Evolutionary conservation across 2,888 invertebrate species (phyloP).

Genomic region (Pinctada fucata): DNA sequence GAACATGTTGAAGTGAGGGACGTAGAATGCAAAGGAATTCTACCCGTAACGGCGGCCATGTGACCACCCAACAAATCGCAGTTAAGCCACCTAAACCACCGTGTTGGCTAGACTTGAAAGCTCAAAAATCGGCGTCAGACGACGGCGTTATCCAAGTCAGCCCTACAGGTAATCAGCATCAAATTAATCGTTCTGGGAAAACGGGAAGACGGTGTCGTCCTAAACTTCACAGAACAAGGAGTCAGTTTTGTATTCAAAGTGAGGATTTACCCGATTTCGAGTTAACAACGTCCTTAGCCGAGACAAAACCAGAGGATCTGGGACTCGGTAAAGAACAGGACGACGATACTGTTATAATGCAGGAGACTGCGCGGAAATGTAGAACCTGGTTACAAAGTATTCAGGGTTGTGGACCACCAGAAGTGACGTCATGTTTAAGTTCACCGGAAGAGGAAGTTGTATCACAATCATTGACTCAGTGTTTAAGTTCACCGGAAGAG

Average conservation of each 20-base stretch:
- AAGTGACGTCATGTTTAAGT: constrained; percentile 58
- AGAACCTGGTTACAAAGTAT: constrained; percentile 70
- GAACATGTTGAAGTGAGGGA: neutral
- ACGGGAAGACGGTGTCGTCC: constrained; percentile 60
- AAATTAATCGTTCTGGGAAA: constrained; percentile 45
- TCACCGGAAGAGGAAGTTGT: constrained; percentile 51
- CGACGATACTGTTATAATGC: constrained; percentile 61
- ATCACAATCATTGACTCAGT: constrained; percentile 1
- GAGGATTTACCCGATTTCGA: constrained; percentile 66
- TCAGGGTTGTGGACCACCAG: constrained; percentile 67
- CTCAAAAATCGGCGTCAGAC: constrained; percentile 43
- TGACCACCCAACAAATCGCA: constrained; percentile 41
- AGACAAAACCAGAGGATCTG: constrained; percentile 66
- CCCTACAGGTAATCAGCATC: constrained; percentile 42
- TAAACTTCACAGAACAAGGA: constrained; percentile 69
- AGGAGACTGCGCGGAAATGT: constrained; percentile 69
- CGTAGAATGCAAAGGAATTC: constrained; percentile 46
- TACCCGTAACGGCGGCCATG: constrained; percentile 44
- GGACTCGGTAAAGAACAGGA: constrained; percentile 51
- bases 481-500: constrained; percentile 51
- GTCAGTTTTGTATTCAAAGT: constrained; percentile 65
- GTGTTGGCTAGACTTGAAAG: constrained; percentile 70
- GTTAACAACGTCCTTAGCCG: constrained; percentile 63
- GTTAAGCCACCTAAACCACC: constrained; percentile 69
- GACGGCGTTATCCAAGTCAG: constrained; percentile 45